Conservation (phyloP, 1,140 invertebrate genomes). For the Cydia splendana region DNA sequence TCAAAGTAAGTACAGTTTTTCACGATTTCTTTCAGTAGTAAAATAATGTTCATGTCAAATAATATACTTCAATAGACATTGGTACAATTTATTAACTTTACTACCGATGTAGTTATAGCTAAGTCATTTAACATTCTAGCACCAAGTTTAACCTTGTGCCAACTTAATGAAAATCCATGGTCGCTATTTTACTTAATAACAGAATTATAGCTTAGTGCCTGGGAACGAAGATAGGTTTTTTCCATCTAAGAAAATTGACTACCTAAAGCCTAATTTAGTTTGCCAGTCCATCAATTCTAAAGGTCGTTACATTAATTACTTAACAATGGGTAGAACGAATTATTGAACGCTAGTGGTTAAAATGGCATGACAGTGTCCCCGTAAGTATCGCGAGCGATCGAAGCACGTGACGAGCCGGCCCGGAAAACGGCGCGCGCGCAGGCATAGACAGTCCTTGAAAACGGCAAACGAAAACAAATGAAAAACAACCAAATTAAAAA, state of each 20-base stretch:
- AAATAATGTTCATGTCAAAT: not conserved
- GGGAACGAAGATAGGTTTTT: too few relatives aligned
- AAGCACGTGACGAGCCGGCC: conserved; percentile 57
- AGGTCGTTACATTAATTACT: not conserved
- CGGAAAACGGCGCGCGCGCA: conserved; percentile 50
- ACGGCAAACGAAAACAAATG: conserved; percentile 42
- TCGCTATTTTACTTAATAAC: too few relatives aligned
- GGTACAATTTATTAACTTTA: not conserved
- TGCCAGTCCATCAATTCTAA: not conserved
- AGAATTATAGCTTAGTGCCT: too few relatives aligned
- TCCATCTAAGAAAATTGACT: not conserved
- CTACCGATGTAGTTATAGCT: not conserved
- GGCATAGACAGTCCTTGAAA: conserved; percentile 51
- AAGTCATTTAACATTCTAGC: not conserved
- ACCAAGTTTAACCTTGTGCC: not conserved
- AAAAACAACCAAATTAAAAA: conserved; percentile 11
- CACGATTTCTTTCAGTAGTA: not conserved
- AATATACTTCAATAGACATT: not conserved
- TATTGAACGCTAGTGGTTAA: conserved; percentile 15
- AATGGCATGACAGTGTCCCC: not conserved
- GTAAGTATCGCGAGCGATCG: conserved; percentile 47
- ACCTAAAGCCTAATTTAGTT: not conserved
- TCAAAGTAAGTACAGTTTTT: not conserved
- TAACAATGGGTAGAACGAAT: not conserved
- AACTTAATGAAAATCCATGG: not conserved